Conservation (phyloP, 2,113 vertebrate genomes). For the Urocynchramus pylzowi region DNA sequence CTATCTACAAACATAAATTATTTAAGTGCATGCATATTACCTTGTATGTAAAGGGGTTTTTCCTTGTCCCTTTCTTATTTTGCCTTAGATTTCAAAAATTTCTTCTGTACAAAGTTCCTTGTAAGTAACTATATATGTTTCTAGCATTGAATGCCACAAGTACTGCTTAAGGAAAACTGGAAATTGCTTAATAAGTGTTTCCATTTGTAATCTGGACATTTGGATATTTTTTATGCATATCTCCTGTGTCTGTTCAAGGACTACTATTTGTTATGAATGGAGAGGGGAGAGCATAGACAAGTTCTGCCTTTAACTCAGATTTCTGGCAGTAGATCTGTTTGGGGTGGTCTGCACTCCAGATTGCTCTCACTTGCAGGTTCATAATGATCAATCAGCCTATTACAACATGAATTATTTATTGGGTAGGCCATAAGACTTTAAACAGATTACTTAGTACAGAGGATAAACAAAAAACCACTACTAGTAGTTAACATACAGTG, state of each 20-base stretch:
- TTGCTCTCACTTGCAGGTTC: accelerated
- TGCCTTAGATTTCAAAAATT: not conserved
- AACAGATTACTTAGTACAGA: not conserved
- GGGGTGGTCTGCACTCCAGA: too few species aligned
- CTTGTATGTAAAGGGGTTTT: not conserved
- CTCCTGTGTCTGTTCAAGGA: not conserved
- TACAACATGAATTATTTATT: not conserved
- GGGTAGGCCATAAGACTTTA: not conserved
- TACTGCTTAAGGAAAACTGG: not conserved
- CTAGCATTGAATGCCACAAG: not conserved
- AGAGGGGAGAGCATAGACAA: not conserved
- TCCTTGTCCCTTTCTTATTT: not conserved
- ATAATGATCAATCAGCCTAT: not conserved
- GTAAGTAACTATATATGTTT: not conserved
- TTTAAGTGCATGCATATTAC: not conserved
- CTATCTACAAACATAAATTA: not conserved
- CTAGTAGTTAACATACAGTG: not conserved
- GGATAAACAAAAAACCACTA: not conserved
- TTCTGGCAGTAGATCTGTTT: not conserved
- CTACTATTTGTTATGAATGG: not conserved
- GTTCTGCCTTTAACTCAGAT: not conserved
- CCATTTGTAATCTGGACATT: not conserved
- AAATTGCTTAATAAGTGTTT: not conserved
- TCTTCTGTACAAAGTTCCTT: not conserved
- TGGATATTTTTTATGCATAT: not conserved